Evolutionary conservation across 2,797 vertebrate species (phyloP).

Genomic region (Thaleichthys pacificus): DNA sequence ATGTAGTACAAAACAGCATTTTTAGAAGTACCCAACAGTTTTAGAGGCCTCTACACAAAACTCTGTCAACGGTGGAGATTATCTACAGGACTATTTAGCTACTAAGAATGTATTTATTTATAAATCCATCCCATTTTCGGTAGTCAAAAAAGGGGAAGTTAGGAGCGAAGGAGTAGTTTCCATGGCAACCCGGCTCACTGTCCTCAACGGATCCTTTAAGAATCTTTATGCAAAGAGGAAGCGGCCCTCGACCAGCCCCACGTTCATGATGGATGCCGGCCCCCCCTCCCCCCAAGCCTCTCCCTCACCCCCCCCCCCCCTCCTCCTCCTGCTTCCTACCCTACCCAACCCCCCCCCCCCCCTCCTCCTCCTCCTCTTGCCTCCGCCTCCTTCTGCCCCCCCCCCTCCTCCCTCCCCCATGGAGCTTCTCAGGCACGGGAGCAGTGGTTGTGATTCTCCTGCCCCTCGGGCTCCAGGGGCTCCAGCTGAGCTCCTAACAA

Average conservation of each 20-base stretch:
- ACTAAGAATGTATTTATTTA: neutral
- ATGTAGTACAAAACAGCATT: no score
- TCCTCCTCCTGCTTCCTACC: no score
- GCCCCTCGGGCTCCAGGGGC: constrained; percentile 10
- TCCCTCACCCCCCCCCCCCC: neutral
- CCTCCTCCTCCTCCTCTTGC: neutral
- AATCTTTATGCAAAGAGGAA: neutral
- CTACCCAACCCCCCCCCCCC: neutral
- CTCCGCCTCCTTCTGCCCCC: no score
- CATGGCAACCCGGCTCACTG: constrained; percentile 66
- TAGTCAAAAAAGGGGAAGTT: constrained; percentile 4
- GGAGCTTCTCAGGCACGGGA: constrained; percentile 9
- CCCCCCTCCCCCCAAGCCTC: neutral
- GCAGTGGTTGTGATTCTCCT: constrained; percentile 9
- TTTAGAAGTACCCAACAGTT: no score
- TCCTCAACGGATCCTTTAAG: constrained; percentile 6
- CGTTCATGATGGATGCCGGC: neutral
- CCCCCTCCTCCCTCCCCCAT: neutral
- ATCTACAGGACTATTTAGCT: neutral
- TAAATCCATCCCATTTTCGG: neutral
- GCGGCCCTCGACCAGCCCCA: neutral
- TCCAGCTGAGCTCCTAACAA: constrained; percentile 34
- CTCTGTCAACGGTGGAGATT: neutral
- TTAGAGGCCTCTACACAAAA: no score
- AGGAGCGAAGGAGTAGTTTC: constrained; percentile 61